Evolutionary conservation across 2,113 vertebrate species (phyloP), one percentile per base, ranked within the genome.

Genomic region (Rhynchopsitta pachyrhyncha): DNA sequence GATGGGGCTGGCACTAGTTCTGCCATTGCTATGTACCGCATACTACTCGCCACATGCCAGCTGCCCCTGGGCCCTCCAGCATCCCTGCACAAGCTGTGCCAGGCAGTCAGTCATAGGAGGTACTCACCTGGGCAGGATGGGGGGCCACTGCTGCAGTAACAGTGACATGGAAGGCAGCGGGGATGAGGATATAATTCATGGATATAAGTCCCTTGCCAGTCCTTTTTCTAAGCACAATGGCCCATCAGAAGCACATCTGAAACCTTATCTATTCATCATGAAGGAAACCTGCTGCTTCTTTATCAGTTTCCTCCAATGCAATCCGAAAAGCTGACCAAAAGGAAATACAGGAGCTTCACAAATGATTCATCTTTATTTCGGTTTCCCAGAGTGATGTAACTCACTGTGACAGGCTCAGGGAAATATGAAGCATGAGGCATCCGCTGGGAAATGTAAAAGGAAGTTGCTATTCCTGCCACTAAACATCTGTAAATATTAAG

Each of bases 11-110:
- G 41, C 1, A 1, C 41, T 1, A 4, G 46, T 11, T 11, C 27
- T 44, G 64, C 37, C 17, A 10, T 1, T 24, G 25, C 25, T 31
- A 25, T 2, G 4, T 60, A 41, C 44, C 0, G 1, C 11, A 11
- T 11, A 5, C 25, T 23, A 8, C 13, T 13, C 22, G 14, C 41
- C 37, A 24, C 1, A 11, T 52, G 37, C 24, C 39, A 6, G 29
- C n/a, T 50, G 23, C 16, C 18, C n/a, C 0, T 0, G 13, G 47
- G 76, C 49, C 35, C 49, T 20, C 15, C 5, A 3, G n/a, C 47
- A 15, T 17, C 75, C 25, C 66, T 11, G 13, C 35, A 20, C 1
- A 2, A 11, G n/a, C 76, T 16, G 67, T 20, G 41, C 49, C 1
- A 11, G n/a, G 59, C 9, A 4, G 46, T 8, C 28, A 11, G 44